Base-by-base conservation (phyloP, 2,888 invertebrate genomes). In the Ferrisia virgata region DNA sequence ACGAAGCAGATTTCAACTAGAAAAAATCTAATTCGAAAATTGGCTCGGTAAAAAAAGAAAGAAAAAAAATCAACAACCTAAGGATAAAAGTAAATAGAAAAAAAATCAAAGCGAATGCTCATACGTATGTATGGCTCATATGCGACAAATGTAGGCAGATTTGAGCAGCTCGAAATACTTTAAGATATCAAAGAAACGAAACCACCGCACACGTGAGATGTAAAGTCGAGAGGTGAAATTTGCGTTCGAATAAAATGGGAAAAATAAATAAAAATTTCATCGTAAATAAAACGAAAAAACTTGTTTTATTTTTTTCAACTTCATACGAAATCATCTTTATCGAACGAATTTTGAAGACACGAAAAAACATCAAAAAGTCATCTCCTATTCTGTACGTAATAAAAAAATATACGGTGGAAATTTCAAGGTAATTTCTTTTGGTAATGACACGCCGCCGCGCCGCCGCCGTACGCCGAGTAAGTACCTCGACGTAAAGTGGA, bases 191-290 rank as follows among this genome's bases (percentile, higher is more conserved):
- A 53, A 53, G 53, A 53, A 53, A 47, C n/a, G n/a, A n/a, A n/a
- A n/a, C n/a, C n/a, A 53, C 53, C 53, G 11, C 53, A 22, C 53
- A 11, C 2, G 53, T n/a, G n/a, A 53, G 22, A 53, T 1, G 53
- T 11, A 5, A 22, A 8, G 53, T 22, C 2, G 6, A 53, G 6
- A 53, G 53, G 22, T 53, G 11, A 53, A 53, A 53, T 53, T 53
- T 53, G 53, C 22, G 64, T 28, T 13, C 28, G 36, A 76, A 18
- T 36, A 36, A 76, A 76, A 36, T 18, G 18, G n/a, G 72, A 76
- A 76, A 76, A 76, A 69, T 33, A 33, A 69, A 69, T 76, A 36
- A 76, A 76, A 76, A 76, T 76, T 76, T 76, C 31, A 76, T 76
- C 11, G 33, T 36, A 15, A 76, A 76, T 36, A 36, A 33, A 28